Conservation (phyloP, 2,113 vertebrate species). For the Phaethornis superciliosus region DNA sequence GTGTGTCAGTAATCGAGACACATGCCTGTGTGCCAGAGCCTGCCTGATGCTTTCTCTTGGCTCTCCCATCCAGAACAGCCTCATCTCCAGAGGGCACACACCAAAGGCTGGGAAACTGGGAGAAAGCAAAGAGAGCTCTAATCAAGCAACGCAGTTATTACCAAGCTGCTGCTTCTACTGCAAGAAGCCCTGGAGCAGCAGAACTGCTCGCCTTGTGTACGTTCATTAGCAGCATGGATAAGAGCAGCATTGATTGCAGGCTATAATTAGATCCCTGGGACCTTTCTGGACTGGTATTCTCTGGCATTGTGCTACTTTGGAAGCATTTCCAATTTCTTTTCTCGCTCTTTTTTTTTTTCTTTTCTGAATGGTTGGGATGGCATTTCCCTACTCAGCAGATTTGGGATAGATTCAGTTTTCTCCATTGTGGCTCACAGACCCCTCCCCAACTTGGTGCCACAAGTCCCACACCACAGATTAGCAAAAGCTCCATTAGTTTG, state of each 20-base stretch:
- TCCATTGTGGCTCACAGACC: neutral
- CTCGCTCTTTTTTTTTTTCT: neutral
- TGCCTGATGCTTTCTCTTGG: neutral
- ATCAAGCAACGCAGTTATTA: constrained; percentile 25
- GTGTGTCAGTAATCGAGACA: too few relatives aligned
- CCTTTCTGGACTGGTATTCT: neutral
- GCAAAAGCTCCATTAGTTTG: constrained; percentile 35
- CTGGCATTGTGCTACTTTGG: constrained; percentile 36
- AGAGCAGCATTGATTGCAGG: constrained; percentile 38
- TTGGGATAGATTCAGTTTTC: neutral
- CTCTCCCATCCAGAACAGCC: neutral
- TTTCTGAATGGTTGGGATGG: constrained; percentile 32
- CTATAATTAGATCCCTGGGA: constrained; percentile 53
- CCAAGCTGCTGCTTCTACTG: neutral
- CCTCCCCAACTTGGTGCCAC: neutral
- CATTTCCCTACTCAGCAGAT: constrained; percentile 64
- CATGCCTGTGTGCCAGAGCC: neutral
- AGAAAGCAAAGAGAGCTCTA: neutral
- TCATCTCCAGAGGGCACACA: neutral
- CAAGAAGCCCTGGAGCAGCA: constrained; percentile 44
- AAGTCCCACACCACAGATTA: neutral
- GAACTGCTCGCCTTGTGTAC: neutral
- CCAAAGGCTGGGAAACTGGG: constrained; percentile 21
- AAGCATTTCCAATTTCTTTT: constrained; percentile 38
- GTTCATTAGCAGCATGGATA: constrained; percentile 50